Evolutionary conservation across 2,113 vertebrate species (phyloP).

Genomic region (Cyanoramphus novaezelandiae): DNA sequence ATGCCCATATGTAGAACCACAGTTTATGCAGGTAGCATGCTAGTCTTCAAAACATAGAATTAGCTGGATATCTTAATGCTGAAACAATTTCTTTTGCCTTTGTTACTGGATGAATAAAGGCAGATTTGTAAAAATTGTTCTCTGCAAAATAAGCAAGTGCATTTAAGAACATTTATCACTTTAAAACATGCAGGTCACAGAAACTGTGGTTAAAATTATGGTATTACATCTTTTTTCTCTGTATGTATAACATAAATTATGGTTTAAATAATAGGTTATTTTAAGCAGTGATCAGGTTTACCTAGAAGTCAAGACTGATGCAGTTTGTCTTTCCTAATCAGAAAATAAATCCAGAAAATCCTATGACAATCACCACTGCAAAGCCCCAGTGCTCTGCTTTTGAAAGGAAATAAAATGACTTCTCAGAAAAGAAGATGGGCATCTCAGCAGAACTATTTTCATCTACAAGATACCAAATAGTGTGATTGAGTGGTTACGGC

Average conservation of each 20-base stretch:
- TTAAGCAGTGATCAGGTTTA: neutral
- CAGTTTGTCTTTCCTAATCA: neutral
- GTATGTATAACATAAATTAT: neutral
- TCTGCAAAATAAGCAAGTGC: neutral
- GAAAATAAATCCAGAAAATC: neutral
- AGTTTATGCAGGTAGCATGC: neutral
- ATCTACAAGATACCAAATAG: neutral
- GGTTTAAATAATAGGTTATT: neutral
- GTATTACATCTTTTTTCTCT: neutral
- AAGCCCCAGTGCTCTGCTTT: neutral
- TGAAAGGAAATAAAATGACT: neutral
- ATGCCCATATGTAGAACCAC: neutral
- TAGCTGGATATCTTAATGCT: neutral
- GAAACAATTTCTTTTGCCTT: neutral
- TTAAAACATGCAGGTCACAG: neutral
- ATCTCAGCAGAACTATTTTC: neutral
- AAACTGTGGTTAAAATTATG: neutral
- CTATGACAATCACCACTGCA: neutral
- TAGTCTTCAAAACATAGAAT: neutral
- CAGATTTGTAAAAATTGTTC: neutral
- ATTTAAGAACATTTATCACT: neutral
- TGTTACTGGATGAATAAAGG: neutral
- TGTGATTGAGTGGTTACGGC: neutral
- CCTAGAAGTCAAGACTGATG: neutral
- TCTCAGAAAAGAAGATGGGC: neutral